Percentiles rank a stretch among this genome's conserved stretches.
These are phyloP conservation scores for Clarias gariepinus DNA, from an alignment of 2,113 vertebrate species.

Conservation along the genomic window DNA sequence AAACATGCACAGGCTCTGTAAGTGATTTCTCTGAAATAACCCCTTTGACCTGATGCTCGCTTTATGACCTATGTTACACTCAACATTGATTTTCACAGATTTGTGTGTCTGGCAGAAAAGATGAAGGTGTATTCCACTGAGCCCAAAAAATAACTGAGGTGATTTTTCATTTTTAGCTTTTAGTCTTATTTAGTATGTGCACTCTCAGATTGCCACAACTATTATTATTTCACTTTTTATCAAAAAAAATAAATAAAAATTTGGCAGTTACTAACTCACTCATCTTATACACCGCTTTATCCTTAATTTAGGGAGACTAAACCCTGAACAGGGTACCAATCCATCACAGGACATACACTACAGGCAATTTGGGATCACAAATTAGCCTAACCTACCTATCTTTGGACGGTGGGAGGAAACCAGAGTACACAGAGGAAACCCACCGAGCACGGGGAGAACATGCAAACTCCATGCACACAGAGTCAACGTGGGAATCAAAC, in stretches of 20 bases:
- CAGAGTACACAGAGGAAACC: too few species aligned
- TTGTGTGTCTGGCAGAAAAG: slow-evolving; percentile 78
- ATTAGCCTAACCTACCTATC: too few species aligned
- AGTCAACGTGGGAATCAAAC: too few species aligned
- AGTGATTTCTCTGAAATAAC: background rate
- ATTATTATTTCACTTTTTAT: background rate
- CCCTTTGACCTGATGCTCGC: background rate
- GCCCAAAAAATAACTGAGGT: slow-evolving; percentile 86
- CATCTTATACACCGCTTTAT: too few species aligned
- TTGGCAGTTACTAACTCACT: too few species aligned
- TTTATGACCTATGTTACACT: background rate
- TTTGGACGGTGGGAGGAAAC: too few species aligned
- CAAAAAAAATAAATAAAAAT: background rate
- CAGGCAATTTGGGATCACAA: too few species aligned
- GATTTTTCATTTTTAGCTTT: slow-evolving; percentile 20
- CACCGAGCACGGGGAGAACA: too few species aligned
- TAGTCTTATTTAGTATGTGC: background rate
- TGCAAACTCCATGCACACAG: too few species aligned
- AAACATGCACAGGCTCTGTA: slow-evolving; percentile 72
- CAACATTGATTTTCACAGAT: slow-evolving; percentile 70
- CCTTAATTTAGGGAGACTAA: too few species aligned
- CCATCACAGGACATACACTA: too few species aligned
- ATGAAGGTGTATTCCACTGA: slow-evolving; percentile 86
- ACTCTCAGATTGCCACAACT: background rate
- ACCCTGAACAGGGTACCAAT: too few species aligned